Percentiles rank a stretch among this genome's conserved stretches.
phyloP scores from a whole-genome alignment of 2,888 invertebrate species.

The Imbricaverruca yamaguchii region DNA sequence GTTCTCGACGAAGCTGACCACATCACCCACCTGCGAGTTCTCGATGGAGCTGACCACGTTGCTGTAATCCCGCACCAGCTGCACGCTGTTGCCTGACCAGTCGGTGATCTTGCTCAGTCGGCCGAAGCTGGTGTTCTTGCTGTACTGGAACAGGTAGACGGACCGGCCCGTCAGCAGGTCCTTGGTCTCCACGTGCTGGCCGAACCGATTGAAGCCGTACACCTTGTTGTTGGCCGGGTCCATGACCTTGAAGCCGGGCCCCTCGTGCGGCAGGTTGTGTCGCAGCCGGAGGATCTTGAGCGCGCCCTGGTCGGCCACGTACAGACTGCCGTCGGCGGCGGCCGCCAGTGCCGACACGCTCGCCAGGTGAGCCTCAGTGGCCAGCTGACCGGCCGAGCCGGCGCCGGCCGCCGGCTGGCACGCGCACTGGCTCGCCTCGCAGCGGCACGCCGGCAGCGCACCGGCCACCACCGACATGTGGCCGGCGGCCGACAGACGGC shows the following conservation, averaged over 20 bases:
- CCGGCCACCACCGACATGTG: conserved; percentile 44
- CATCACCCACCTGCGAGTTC: conserved; percentile 66
- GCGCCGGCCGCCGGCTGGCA: conserved; percentile 27
- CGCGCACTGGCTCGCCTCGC: conserved; percentile 36
- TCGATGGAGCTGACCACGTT: conserved; percentile 86
- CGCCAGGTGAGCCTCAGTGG: conserved; percentile 42
- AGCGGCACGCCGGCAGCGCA: conserved; percentile 39
- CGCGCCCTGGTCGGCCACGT: conserved; percentile 80
- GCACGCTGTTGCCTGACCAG: conserved; percentile 85
- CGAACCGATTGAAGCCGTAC: conserved; percentile 87
- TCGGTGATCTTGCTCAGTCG: conserved; percentile 63
- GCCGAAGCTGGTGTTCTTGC: conserved; percentile 65
- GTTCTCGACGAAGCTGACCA: too few relatives aligned
- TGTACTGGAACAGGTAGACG: conserved; percentile 91
- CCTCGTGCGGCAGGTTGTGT: conserved; percentile 35
- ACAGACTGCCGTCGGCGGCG: conserved; percentile 91
- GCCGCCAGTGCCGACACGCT: conserved; percentile 66
- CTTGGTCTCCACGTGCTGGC: conserved; percentile 91
- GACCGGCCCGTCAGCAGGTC: conserved; percentile 91
- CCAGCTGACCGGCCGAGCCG: conserved; percentile 33
- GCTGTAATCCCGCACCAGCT: conserved; percentile 83
- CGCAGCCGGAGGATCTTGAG: conserved; percentile 38
- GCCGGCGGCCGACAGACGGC: conserved; percentile 43
- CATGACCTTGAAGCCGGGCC: conserved; percentile 33
- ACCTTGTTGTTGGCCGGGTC: conserved; percentile 89